Conservation (phyloP, 2,797 vertebrate genomes). For the Propithecus perrieri region DNA sequence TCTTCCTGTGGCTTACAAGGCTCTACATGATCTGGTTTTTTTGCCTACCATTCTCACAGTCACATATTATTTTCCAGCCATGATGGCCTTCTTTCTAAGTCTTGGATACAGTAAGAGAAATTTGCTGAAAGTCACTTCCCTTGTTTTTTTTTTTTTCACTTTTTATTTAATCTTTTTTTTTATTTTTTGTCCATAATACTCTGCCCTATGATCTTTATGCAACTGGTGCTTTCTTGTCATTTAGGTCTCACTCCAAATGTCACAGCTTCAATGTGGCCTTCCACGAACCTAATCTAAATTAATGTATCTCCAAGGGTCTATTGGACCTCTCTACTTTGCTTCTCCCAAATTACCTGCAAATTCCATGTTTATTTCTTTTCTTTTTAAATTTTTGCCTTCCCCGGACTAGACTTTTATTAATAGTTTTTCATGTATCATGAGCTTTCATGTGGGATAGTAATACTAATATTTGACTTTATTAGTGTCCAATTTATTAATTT, state of each 20-base stretch:
- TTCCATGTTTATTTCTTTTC: not conserved
- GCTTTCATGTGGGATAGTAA: not conserved
- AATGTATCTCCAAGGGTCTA: not conserved
- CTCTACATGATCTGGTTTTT: not conserved
- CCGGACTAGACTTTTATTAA: conserved; percentile 7
- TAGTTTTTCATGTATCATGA: not conserved
- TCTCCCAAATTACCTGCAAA: not conserved
- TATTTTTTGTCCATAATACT: not conserved
- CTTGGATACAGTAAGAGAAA: not conserved
- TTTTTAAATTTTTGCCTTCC: not conserved
- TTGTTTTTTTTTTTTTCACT: not conserved
- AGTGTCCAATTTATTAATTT: not conserved
- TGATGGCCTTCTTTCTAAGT: not conserved
- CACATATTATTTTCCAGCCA: not conserved
- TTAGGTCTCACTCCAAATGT: not conserved
- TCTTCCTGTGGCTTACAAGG: not conserved
- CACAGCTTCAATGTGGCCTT: not conserved
- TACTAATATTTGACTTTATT: not conserved
- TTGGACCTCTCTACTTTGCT: not conserved
- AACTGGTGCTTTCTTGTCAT: not conserved
- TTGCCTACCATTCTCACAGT: not conserved
- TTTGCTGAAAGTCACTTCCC: not conserved
- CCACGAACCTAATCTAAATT: not conserved
- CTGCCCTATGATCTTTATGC: not conserved
- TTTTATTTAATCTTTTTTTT: no score